phyloP scores from a whole-genome alignment of 2,113 vertebrate species.

The Hydropotes inermis region DNA sequence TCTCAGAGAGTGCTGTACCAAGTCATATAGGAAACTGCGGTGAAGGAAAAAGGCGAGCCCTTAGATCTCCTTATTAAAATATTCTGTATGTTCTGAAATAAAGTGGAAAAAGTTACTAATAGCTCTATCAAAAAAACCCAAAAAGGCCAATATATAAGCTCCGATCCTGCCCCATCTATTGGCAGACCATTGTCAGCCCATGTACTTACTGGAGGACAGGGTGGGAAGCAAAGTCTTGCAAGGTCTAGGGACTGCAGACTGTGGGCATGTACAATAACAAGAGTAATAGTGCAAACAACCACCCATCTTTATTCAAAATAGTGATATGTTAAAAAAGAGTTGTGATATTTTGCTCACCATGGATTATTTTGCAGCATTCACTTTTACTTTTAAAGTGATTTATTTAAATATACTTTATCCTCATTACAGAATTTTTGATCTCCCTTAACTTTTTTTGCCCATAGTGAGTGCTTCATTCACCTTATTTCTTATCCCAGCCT shows the following conservation, averaged over 20 bases:
- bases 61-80: background rate
- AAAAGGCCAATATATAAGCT: background rate
- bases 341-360: background rate
- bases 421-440: background rate
- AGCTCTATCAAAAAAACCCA: background rate
- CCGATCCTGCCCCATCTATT: background rate
- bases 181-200: background rate
- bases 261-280: background rate
- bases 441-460: background rate
- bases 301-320: background rate
- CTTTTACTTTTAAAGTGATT: background rate
- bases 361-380: background rate
- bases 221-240: background rate
- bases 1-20: background rate
- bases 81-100: background rate
- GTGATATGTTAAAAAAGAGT: background rate
- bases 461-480: background rate
- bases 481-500: background rate
- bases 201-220: accelerated
- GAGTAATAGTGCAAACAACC: too few relatives aligned
- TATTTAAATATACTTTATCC: background rate
- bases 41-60: background rate
- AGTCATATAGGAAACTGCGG: background rate
- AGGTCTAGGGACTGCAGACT: background rate
- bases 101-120: background rate